phyloP scores from a whole-genome alignment of 2,797 vertebrate genomes.

The Prunella strophiata region DNA sequence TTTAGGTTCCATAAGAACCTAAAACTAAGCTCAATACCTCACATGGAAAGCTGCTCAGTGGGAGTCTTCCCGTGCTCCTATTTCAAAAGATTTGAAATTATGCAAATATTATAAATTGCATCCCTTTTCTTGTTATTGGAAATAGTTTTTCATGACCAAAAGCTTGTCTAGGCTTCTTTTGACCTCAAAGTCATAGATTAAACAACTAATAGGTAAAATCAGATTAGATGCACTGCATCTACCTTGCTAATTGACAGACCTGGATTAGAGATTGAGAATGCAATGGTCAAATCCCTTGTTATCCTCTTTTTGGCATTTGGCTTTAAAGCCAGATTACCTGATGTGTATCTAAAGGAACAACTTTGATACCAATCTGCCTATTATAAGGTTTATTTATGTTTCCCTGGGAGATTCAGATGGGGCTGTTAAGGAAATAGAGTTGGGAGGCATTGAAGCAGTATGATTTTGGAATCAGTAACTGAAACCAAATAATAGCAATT shows the following conservation, averaged over 20 bases:
- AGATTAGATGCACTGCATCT: background rate
- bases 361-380: background rate
- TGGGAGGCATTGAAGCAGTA: background rate
- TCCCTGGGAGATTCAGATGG: background rate
- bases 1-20: background rate
- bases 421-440: background rate
- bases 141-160: background rate
- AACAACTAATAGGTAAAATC: background rate
- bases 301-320: background rate
- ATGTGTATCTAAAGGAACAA: background rate
- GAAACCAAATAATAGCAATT: background rate
- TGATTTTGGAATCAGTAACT: background rate
- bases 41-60: background rate
- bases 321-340: background rate
- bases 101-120: background rate
- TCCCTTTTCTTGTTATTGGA: background rate
- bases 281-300: background rate
- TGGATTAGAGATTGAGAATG: background rate
- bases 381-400: background rate
- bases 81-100: background rate
- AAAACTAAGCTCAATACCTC: background rate
- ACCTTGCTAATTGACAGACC: background rate
- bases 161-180: background rate
- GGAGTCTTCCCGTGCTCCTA: accelerated
- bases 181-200: background rate